These are phyloP conservation scores for Pipistrellus nathusii DNA, from an alignment of 2,797 vertebrate genomes.

Conservation along the genomic window DNA sequence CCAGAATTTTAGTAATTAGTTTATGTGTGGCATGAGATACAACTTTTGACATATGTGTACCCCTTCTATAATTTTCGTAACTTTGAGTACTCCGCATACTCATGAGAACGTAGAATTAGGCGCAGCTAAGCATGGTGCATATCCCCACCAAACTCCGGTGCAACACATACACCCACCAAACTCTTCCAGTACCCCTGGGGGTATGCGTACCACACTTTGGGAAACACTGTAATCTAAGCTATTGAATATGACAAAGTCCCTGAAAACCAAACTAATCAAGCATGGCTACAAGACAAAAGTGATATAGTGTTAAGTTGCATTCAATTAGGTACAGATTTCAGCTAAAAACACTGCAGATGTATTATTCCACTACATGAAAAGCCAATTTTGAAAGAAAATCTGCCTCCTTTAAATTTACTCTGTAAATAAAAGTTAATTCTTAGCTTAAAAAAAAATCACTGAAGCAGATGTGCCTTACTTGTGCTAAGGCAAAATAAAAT, in stretches of 20 bases:
- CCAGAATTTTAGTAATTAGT: neutral
- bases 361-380: neutral
- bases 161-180: too few relatives aligned
- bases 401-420: neutral
- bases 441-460: neutral
- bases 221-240: neutral
- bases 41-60: too few relatives aligned
- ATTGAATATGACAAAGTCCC: neutral
- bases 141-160: too few relatives aligned
- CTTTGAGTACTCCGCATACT: too few relatives aligned
- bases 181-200: too few relatives aligned
- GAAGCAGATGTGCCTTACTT: neutral
- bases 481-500: neutral
- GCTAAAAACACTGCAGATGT: neutral
- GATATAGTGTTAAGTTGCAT: neutral
- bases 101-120: too few relatives aligned
- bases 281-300: neutral
- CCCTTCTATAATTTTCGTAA: too few relatives aligned
- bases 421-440: conserved; percentile 24
- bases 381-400: neutral
- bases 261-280: neutral
- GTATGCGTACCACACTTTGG: too few relatives aligned
- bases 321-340: neutral
- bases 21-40: neutral
- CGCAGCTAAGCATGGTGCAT: too few relatives aligned